Conservation (phyloP, 1,140 invertebrate species). For the Chironomus tepperi region DNA sequence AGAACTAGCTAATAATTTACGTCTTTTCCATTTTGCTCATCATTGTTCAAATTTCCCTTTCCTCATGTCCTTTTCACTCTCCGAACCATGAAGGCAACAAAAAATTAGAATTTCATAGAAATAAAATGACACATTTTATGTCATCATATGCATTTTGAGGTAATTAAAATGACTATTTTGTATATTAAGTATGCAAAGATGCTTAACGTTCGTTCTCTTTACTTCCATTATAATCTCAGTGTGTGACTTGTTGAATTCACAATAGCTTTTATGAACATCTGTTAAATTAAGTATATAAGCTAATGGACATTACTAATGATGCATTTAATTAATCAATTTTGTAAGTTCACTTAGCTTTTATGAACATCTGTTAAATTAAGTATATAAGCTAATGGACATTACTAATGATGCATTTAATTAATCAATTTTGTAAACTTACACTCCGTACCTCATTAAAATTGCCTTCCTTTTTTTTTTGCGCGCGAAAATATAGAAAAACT, state of each 20-base stretch:
- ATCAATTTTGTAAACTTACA: background rate
- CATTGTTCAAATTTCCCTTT: background rate
- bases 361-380: background rate
- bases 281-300: conserved; percentile 7
- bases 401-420: background rate
- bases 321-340: background rate
- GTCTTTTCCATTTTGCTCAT: no score
- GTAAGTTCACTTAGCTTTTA: background rate
- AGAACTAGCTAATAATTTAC: no score
- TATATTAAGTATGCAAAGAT: no score
- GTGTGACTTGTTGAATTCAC: background rate
- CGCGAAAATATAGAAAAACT: background rate
- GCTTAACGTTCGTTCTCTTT: background rate
- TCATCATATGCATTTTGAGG: background rate
- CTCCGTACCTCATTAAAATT: background rate
- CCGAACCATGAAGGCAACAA: background rate
- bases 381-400: background rate
- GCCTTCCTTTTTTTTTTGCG: background rate
- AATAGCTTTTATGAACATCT: background rate
- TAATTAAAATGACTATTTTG: background rate
- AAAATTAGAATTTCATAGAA: background rate
- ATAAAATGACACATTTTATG: background rate
- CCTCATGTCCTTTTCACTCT: background rate
- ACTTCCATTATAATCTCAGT: background rate
- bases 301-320: background rate